Evolutionary conservation across 1,140 invertebrate species (phyloP).

Genomic region (Chironomus tepperi): DNA sequence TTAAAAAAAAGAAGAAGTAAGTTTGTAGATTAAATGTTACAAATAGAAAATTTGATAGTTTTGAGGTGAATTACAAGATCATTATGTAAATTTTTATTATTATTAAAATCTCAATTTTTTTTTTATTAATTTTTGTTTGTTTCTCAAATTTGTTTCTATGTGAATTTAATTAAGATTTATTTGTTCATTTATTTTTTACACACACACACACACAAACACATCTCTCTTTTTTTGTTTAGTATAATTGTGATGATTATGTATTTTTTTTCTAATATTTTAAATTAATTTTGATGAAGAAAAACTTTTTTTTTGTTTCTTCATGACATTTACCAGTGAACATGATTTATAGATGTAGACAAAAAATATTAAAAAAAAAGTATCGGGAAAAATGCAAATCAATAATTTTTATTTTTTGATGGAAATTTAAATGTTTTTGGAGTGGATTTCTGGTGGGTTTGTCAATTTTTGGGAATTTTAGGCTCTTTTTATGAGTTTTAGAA

Average conservation of each 20-base stretch:
- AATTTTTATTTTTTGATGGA: background rate
- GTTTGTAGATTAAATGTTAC: background rate
- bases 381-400: too few relatives aligned
- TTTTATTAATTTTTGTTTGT: constrained; percentile 7
- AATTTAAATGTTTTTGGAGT: too few relatives aligned
- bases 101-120: background rate
- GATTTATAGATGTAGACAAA: background rate
- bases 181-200: background rate
- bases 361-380: background rate
- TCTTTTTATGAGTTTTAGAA: too few relatives aligned
- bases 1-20: background rate
- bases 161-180: background rate
- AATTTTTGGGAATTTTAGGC: too few relatives aligned
- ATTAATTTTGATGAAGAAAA: background rate
- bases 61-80: background rate
- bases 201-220: too few relatives aligned
- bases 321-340: too few relatives aligned
- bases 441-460: too few relatives aligned
- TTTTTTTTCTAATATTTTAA: background rate
- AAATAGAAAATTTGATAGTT: too few relatives aligned
- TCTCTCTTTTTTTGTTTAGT: background rate
- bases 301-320: too few relatives aligned
- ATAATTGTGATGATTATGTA: background rate
- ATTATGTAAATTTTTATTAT: background rate
- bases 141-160: background rate